Evolutionary conservation across 2,888 invertebrate species (phyloP).

Genomic region (Hirtodrosophila confusa): DNA sequence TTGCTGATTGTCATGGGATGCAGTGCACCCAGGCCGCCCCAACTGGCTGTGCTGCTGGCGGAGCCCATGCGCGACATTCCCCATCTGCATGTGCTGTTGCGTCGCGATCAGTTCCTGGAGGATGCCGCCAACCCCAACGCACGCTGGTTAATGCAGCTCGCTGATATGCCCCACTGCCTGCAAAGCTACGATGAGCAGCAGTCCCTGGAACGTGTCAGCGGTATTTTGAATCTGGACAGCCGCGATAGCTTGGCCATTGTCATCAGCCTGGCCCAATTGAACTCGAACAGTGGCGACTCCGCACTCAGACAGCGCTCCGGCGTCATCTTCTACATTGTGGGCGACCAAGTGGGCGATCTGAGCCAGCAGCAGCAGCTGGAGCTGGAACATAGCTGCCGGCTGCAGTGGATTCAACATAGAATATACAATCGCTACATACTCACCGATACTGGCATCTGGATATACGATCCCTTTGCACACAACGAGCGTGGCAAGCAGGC

Average conservation of each 20-base stretch:
- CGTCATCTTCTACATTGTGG: slow-evolving; percentile 68
- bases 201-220: slow-evolving; percentile 12
- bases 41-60: slow-evolving; percentile 36
- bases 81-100: slow-evolving; percentile 56
- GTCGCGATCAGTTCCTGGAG: slow-evolving; percentile 25
- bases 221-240: slow-evolving; percentile 8
- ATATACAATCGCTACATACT: slow-evolving; percentile 71
- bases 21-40: neutral
- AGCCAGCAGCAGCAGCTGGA: slow-evolving; percentile 10
- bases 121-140: slow-evolving; percentile 63
- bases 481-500: neutral
- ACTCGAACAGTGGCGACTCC: slow-evolving; percentile 39
- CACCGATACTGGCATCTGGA: slow-evolving; percentile 58
- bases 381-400: slow-evolving; percentile 61
- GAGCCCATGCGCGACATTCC: slow-evolving; percentile 48
- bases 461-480: slow-evolving; percentile 76
- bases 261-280: slow-evolving; percentile 55
- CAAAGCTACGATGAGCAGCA: slow-evolving; percentile 35
- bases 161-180: slow-evolving; percentile 36
- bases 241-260: slow-evolving; percentile 67
- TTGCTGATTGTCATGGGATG: neutral
- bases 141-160: slow-evolving; percentile 60
- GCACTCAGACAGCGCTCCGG: slow-evolving; percentile 56
- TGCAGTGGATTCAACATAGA: slow-evolving; percentile 64
- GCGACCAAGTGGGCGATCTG: slow-evolving; percentile 28